These are phyloP conservation scores for Diadegma fenestrale DNA, from an alignment of 2,888 invertebrate genomes.

Conservation along the genomic window DNA sequence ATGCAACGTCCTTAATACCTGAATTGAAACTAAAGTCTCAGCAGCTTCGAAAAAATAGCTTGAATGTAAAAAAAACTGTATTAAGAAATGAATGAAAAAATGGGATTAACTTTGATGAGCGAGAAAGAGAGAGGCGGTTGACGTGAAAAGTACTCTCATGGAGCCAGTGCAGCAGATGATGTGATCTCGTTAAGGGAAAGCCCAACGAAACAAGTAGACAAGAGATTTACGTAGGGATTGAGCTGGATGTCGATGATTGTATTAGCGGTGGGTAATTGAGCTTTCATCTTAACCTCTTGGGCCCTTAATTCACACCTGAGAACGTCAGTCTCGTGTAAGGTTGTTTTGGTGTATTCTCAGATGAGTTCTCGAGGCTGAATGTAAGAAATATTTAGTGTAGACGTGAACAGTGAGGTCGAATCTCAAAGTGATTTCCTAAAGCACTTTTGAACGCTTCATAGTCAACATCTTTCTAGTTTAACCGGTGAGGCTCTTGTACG, in stretches of 20 bases:
- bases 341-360: slow-evolving; percentile 49
- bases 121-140: background rate
- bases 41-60: background rate
- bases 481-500: slow-evolving; percentile 30
- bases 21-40: background rate
- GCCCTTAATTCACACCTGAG: slow-evolving; percentile 36
- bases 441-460: slow-evolving; percentile 9
- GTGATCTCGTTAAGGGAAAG: slow-evolving; percentile 2
- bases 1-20: too few relatives aligned
- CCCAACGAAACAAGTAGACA: slow-evolving; percentile 25
- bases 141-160: background rate
- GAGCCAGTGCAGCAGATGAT: slow-evolving; percentile 28
- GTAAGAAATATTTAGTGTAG: slow-evolving; percentile 25
- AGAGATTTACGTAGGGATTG: slow-evolving; percentile 26
- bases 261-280: slow-evolving; percentile 81
- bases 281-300: slow-evolving; percentile 67
- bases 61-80: background rate
- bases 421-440: slow-evolving; percentile 29
- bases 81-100: background rate
- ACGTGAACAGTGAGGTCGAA: slow-evolving; percentile 3
- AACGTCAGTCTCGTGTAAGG: slow-evolving; percentile 39
- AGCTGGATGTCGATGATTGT: slow-evolving; percentile 74
- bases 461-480: slow-evolving; percentile 12
- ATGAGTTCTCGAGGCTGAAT: slow-evolving; percentile 25
- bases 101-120: background rate